Evolutionary conservation across 2,888 invertebrate genomes (phyloP).

Genomic region (Megamerina dolium): DNA sequence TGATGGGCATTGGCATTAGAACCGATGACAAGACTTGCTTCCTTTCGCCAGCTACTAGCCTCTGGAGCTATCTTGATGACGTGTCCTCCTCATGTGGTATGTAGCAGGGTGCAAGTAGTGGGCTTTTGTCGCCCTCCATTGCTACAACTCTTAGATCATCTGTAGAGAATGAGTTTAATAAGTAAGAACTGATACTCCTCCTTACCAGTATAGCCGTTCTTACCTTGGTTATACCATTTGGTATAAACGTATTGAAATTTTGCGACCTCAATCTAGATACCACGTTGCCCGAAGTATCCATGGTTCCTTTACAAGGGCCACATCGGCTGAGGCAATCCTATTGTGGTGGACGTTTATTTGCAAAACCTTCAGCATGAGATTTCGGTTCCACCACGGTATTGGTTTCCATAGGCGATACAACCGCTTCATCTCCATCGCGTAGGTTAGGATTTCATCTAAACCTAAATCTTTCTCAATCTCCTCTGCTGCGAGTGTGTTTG

Average conservation of each 20-base stretch:
- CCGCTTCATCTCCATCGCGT: not conserved
- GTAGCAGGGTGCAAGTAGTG: not conserved
- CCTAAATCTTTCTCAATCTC: not conserved
- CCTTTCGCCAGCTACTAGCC: not conserved
- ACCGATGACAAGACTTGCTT: not conserved
- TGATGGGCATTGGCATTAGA: not conserved
- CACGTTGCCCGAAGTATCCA: conserved; percentile 4
- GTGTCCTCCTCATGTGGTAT: not conserved
- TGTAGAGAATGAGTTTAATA: too few relatives aligned
- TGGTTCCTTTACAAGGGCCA: conserved; percentile 3
- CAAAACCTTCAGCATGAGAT: conserved; percentile 1
- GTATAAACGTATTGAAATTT: not conserved
- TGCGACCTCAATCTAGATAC: conserved; percentile 2
- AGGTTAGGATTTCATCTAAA: conserved; percentile 1
- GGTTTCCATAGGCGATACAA: not conserved
- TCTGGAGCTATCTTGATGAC: not conserved
- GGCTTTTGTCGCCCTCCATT: not conserved
- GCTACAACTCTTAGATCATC: not conserved
- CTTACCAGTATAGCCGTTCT: conserved; percentile 4
- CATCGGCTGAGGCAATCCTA: not conserved
- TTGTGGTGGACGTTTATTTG: not conserved
- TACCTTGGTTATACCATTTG: not conserved
- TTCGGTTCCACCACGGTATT: not conserved
- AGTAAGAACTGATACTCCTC: not conserved
- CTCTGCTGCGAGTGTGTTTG: not conserved